Percentiles rank a stretch among this genome's conserved stretches.
Evolutionary conservation across 2,113 vertebrate species (phyloP).

Genomic region (Suncus etruscus): DNA sequence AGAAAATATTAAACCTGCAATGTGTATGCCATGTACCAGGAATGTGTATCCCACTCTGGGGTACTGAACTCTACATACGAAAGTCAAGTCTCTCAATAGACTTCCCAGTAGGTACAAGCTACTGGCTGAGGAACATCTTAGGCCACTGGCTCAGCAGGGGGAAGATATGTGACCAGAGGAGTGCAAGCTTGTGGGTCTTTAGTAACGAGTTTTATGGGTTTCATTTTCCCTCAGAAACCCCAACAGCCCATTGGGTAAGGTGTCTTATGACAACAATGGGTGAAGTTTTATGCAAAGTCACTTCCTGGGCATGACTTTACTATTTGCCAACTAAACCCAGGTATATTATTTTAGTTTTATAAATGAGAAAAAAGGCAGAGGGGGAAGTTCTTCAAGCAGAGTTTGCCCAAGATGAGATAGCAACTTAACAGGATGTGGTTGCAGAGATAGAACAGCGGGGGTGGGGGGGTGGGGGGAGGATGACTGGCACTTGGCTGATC

Average conservation of each 20-base stretch:
- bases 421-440: not conserved
- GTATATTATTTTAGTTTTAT: slow-evolving; percentile 42
- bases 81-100: not conserved
- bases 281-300: not conserved
- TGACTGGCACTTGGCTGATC: too few species aligned
- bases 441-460: too few species aligned
- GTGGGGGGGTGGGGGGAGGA: too few species aligned
- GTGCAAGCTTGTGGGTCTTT: too few species aligned
- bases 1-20: too few species aligned
- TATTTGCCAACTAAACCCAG: slow-evolving; percentile 21
- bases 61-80: too few species aligned
- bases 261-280: not conserved
- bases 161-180: not conserved
- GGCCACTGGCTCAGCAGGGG: not conserved
- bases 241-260: too few species aligned
- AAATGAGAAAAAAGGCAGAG: slow-evolving; percentile 12
- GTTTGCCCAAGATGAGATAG: slow-evolving; percentile 5
- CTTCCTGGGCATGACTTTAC: not conserved
- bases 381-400: not conserved
- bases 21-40: too few species aligned
- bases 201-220: too few species aligned
- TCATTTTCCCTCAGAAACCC: too few species aligned
- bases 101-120: not conserved
- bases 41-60: too few species aligned
- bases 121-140: not conserved